Base-by-base conservation (phyloP, 2,888 invertebrate genomes). In the Hirtodrosophila histrioides region DNA sequence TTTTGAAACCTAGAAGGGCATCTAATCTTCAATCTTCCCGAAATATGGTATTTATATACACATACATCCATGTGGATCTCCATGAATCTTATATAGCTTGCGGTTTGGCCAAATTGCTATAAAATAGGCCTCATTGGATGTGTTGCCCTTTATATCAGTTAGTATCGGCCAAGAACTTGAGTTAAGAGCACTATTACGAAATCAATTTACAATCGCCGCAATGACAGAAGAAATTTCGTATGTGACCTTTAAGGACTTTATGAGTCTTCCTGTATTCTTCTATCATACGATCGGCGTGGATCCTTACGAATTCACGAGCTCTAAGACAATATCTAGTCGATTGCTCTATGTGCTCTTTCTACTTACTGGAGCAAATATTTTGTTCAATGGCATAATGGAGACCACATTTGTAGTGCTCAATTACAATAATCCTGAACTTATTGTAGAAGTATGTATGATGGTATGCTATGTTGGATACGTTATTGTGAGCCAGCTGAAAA, bases 181-280 rank as follows among this genome's bases (percentile, higher is more conserved):
- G 9, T 27, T 11, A 10, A 43, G 3, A 10, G 54, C 17, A 17
- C 5, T 53, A 43, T 44, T 33, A 3, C 4, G 9, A 27, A 35
- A 56, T 39, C 17, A 54, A 12, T 8, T 33, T 6, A 4, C 37
- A 6, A 8, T 9, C n/a, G 39, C 33, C 4, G 17, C 37, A 2
- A 44, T 40, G 69, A 1, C 35, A 3, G 9, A 54, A 12, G 11
- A 17, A 17, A 17, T 17, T 17, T 17, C 8, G 3, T 68, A 39
- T 44, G 58, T 35, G 0, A 70, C 44, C 3, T 61, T 67, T 11
- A 39, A 70, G 40, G 76, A 76, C 43, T 76, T 76, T 43, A 62
- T 76, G 70, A 73, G 67, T 54, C n/a, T 76, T 39, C 70, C 76
- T 0, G 12, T 73, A 9, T 51, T 73, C 23, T 73, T 77, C 10